Conservation (phyloP, 2,888 invertebrate species). For the Drosophila kokeensis region DNA sequence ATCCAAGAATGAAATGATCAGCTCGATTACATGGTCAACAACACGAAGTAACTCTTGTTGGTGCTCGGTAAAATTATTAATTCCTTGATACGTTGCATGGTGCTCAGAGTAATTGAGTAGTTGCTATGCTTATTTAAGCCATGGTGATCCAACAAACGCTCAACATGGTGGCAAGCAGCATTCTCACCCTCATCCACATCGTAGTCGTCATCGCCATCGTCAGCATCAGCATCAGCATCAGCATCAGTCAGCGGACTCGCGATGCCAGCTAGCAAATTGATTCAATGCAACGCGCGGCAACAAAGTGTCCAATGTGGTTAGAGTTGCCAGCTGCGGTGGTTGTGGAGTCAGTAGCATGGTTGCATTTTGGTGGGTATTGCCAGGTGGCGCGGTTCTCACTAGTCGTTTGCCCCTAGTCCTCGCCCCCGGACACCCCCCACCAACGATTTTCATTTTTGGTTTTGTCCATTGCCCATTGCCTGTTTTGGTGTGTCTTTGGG, state of each 20-base stretch:
- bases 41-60: background rate
- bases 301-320: slow-evolving; percentile 62
- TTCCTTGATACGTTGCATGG: slow-evolving; percentile 13
- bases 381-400: slow-evolving; percentile 71
- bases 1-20: background rate
- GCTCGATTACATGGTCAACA: background rate
- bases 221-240: slow-evolving; percentile 26
- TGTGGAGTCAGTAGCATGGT: slow-evolving; percentile 13
- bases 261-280: slow-evolving; percentile 57
- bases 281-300: slow-evolving; percentile 60
- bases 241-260: slow-evolving; percentile 50
- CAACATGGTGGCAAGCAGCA: slow-evolving; percentile 6
- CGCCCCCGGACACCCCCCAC: background rate
- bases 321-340: slow-evolving; percentile 32
- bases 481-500: slow-evolving; percentile 47
- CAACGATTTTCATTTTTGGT: slow-evolving; percentile 25
- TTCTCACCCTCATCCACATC: background rate
- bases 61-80: background rate
- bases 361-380: slow-evolving; percentile 52
- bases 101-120: slow-evolving; percentile 5
- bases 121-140: slow-evolving; percentile 27
- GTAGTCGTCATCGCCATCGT: background rate
- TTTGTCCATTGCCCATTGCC: slow-evolving; percentile 21
- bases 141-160: slow-evolving; percentile 9
- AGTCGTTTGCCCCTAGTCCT: slow-evolving; percentile 17